Percentiles rank a stretch among this genome's conserved stretches.
These are phyloP conservation scores for Phoebastria nigripes DNA, from an alignment of 2,797 vertebrate species.

Conservation along the genomic window DNA sequence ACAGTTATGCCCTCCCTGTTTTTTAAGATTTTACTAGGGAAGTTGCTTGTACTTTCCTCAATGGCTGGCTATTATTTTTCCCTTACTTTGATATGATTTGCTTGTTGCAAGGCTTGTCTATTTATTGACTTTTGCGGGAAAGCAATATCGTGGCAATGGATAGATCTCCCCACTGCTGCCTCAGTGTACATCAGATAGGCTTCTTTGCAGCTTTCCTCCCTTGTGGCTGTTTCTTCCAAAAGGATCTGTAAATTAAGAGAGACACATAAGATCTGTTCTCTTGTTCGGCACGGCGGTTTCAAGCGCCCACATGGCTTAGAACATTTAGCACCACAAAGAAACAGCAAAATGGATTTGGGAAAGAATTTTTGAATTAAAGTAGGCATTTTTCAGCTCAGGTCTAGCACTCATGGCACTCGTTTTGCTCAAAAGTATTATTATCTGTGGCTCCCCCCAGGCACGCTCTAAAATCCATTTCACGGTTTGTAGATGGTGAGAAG, in stretches of 20 bases:
- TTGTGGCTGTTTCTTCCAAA: background rate
- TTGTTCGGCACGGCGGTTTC: background rate
- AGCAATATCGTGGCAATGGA: background rate
- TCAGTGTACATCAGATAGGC: background rate
- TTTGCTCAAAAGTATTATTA: background rate
- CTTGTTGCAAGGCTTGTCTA: background rate
- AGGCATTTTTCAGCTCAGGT: background rate
- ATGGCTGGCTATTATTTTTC: background rate
- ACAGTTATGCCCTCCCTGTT: background rate
- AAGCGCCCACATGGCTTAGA: background rate
- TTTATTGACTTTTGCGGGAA: background rate
- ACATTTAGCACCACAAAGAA: background rate
- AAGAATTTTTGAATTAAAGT: background rate
- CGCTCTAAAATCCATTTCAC: constrained; percentile 2
- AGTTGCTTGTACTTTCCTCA: background rate
- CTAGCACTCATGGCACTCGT: background rate
- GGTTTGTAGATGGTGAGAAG: background rate
- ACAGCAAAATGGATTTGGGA: background rate
- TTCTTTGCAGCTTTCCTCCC: background rate
- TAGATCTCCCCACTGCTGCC: background rate
- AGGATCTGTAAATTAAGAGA: background rate
- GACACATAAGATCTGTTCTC: background rate
- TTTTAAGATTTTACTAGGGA: background rate
- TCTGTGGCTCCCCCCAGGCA: background rate
- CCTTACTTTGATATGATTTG: background rate